Evolutionary conservation across 2,888 invertebrate species (phyloP), one percentile per base, ranked within the genome.

Genomic region (Fragum whitleyi): DNA sequence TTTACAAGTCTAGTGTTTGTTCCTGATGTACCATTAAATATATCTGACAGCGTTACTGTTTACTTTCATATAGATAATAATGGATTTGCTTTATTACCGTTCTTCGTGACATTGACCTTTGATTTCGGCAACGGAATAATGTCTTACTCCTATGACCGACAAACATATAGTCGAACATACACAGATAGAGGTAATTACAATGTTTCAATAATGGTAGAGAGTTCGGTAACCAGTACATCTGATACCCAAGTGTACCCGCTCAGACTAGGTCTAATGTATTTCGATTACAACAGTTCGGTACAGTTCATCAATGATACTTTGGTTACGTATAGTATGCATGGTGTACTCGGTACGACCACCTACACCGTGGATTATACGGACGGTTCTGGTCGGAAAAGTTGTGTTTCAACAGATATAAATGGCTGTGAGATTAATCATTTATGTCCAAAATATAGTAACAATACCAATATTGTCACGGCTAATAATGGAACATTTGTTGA

Each of bases 31-130:
- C 79, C 85, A 9, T 61, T 85, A 11, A 84, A 84, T 39, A 71
- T 74, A 6, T 79, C 85, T 6, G 87, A 86, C 59, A 77, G 76
- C n/a, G 74, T 79, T 6, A 71, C 70, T 6, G 85, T 85, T 19
- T 79, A 82, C 42, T 77, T 83, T 47, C 80, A 82, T 53, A 83
- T 86, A n/a, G 79, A 86, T 9, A 83, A 79, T 55, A 72, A 70
- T 6, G 81, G 78, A 1, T 81, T 74, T 78, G 76, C 70, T 7
- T 36, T 77, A 23, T 72, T 81, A 21, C 85, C 85, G 1, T n/a
- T 53, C 1, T 2, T 59, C 5, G 79, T 85, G 7, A 47, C 26
- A 11, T 36, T 85, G 11, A 57, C 51, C 0, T 81, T 72, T 74
- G 73, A 82, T 39, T 85, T 55, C 70, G 82, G 77, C 5, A 77